Conservation (phyloP, 1,140 invertebrate species). For the Bacillus rossius region DNA sequence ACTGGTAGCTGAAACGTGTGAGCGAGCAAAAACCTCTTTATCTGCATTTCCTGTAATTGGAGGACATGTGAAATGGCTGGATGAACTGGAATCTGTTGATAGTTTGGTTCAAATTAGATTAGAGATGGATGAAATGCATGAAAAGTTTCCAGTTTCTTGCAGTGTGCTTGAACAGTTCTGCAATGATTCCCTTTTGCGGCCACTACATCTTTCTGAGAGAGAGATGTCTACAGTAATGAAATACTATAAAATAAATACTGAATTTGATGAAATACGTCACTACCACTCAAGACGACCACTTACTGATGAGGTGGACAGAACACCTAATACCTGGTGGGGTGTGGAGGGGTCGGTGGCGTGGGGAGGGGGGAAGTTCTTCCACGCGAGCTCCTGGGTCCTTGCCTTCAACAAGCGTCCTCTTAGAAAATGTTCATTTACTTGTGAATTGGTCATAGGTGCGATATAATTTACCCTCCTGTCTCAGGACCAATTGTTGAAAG, state of each 20-base stretch:
- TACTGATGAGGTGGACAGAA: background rate
- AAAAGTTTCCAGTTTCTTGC: background rate
- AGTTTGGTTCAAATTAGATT: background rate
- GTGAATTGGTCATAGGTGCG: too few species aligned
- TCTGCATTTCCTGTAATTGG: background rate
- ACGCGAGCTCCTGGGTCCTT: too few species aligned
- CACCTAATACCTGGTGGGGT: too few species aligned
- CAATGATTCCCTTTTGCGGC: background rate
- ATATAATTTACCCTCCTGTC: too few species aligned
- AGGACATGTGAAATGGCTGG: background rate
- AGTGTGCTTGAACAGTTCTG: background rate
- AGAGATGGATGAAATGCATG: background rate
- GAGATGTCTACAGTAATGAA: background rate
- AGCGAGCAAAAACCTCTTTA: constrained; percentile 3
- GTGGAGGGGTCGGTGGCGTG: too few species aligned
- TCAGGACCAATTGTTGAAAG: too few species aligned
- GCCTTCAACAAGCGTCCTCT: too few species aligned
- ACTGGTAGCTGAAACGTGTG: background rate
- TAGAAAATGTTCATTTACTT: too few species aligned
- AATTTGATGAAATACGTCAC: background rate
- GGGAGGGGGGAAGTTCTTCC: too few species aligned
- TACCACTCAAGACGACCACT: constrained; percentile 1
- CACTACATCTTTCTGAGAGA: background rate
- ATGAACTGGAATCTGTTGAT: background rate
- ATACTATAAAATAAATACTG: background rate